Percentiles rank a stretch among this genome's conserved stretches.
phyloP scores from a whole-genome alignment of 2,797 vertebrate species.

The Takifugu rubripes region DNA sequence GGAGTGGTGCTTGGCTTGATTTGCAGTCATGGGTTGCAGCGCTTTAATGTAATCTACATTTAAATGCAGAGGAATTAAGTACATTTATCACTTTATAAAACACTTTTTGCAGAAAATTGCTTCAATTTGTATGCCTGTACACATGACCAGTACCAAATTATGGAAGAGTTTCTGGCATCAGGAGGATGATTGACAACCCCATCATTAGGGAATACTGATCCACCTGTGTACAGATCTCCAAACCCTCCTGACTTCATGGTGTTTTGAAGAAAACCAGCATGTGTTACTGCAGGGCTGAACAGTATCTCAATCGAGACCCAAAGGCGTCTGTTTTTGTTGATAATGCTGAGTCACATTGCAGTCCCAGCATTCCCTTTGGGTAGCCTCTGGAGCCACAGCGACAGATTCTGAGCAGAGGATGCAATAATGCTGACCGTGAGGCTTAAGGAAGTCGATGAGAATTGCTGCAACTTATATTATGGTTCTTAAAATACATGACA shows the following conservation, averaged over 20 bases:
- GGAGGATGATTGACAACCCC: constrained; percentile 2
- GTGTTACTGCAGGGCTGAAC: constrained; percentile 51
- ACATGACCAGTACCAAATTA: constrained; percentile 1
- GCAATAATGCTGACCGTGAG: background rate
- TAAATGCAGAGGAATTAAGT: constrained; percentile 11
- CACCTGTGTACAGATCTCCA: constrained; percentile 15
- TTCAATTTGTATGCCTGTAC: constrained; percentile 5
- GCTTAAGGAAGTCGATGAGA: constrained; percentile 52
- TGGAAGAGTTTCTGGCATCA: background rate
- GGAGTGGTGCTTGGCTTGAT: constrained; percentile 29
- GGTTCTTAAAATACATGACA: constrained; percentile 52
- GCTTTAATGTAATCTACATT: constrained; percentile 1
- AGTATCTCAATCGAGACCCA: constrained; percentile 50
- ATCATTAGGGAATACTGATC: constrained; percentile 2
- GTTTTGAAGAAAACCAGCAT: constrained; percentile 33
- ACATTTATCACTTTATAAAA: constrained; percentile 1
- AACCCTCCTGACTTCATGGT: background rate
- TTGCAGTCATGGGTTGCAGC: constrained; percentile 11
- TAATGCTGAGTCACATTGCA: background rate
- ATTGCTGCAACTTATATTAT: constrained; percentile 54
- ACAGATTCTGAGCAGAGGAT: constrained; percentile 1
- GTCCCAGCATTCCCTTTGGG: constrained; percentile 48
- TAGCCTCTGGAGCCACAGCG: constrained; percentile 20
- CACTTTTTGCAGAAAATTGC: background rate
- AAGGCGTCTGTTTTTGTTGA: constrained; percentile 16